Percentiles rank a stretch among this genome's conserved stretches.
Conservation (phyloP, 2,113 vertebrate genomes). For the Seriola aureovittata region DNA sequence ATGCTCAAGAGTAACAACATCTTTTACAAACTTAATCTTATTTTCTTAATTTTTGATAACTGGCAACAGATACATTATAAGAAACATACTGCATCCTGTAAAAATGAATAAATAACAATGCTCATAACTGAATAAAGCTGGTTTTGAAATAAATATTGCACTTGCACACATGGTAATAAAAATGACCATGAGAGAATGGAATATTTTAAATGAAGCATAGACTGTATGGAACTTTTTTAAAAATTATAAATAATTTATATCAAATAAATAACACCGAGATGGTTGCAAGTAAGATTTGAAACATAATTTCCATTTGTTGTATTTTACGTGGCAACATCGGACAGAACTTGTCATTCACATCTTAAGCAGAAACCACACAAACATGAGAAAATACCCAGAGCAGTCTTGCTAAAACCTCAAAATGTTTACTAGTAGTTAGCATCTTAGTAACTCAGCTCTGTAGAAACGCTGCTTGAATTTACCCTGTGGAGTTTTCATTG, state of each 20-base stretch:
- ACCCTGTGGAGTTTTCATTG: background rate
- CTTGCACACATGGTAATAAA: background rate
- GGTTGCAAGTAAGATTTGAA: background rate
- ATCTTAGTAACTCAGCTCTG: background rate
- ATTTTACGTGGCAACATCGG: background rate
- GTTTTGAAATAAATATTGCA: background rate
- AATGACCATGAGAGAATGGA: background rate
- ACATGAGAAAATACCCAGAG: background rate
- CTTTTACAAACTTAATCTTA: background rate
- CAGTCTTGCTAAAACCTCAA: background rate
- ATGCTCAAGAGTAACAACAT: background rate
- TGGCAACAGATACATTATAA: background rate
- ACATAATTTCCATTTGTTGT: background rate
- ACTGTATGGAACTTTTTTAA: background rate
- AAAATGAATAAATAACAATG: background rate
- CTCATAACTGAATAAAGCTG: background rate
- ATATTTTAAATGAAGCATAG: conserved; percentile 1
- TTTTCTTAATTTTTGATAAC: background rate
- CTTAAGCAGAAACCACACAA: background rate
- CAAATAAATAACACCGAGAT: too few species aligned
- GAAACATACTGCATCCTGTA: background rate
- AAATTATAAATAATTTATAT: background rate
- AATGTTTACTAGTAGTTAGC: background rate
- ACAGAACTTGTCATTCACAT: background rate
- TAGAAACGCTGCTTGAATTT: background rate